phyloP scores from a whole-genome alignment of 2,797 vertebrate species.

The Pseudocheirus occidentalis region DNA sequence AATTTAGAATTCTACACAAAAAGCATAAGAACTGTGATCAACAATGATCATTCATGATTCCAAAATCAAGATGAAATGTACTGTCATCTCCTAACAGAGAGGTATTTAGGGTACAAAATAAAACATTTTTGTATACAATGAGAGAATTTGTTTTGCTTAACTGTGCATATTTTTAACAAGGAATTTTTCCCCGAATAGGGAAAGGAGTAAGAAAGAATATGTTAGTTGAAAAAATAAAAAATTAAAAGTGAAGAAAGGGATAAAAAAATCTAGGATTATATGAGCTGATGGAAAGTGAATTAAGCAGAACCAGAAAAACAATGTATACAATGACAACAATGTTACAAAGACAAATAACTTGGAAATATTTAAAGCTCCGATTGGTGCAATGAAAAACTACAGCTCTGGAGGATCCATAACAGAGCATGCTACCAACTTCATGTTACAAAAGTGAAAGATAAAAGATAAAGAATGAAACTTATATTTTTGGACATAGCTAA shows the following conservation, averaged over 20 bases:
- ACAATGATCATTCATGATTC: background rate
- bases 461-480: background rate
- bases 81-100: background rate
- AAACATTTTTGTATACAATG: background rate
- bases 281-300: background rate
- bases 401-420: background rate
- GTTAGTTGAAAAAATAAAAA: background rate
- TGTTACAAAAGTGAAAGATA: background rate
- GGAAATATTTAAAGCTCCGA: background rate
- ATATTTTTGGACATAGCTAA: background rate
- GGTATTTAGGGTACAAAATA: background rate
- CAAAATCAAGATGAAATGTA: background rate
- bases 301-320: background rate
- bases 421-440: background rate
- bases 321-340: background rate
- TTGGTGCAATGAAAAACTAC: background rate
- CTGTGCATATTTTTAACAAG: background rate
- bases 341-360: background rate
- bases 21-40: background rate
- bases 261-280: background rate
- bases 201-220: background rate
- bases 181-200: background rate
- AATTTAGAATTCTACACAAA: background rate
- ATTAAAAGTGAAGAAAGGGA: background rate
- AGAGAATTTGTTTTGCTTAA: background rate